Evolutionary conservation across 2,113 vertebrate species (phyloP).

Genomic region (Chrysemys picta): DNA sequence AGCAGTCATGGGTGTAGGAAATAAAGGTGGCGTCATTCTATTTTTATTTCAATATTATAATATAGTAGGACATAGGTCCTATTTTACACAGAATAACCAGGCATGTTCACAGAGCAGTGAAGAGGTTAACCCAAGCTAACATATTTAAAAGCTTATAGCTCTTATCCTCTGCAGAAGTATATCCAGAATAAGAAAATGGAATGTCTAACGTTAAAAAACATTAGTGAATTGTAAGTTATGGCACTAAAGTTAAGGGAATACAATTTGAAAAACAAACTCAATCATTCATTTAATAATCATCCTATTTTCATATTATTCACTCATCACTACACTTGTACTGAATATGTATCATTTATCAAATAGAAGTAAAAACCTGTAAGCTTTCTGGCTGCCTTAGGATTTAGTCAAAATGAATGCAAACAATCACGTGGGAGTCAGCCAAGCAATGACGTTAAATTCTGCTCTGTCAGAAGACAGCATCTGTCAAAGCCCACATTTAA

Average conservation of each 20-base stretch:
- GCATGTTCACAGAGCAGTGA: neutral
- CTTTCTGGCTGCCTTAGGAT: slow-evolving; percentile 76
- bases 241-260: slow-evolving; percentile 38
- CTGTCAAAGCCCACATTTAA: slow-evolving; percentile 88
- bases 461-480: slow-evolving; percentile 89
- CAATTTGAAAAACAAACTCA: slow-evolving; percentile 29
- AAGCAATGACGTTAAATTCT: slow-evolving; percentile 87
- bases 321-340: slow-evolving; percentile 32
- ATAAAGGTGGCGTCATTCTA: neutral
- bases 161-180: slow-evolving; percentile 49
- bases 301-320: slow-evolving; percentile 57
- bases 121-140: slow-evolving; percentile 60
- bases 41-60: neutral
- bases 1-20: neutral
- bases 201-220: slow-evolving; percentile 34
- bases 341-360: slow-evolving; percentile 55
- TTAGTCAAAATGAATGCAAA: slow-evolving; percentile 85
- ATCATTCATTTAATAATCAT: slow-evolving; percentile 59
- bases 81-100: neutral
- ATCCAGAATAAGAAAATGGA: slow-evolving; percentile 43
- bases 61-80: neutral
- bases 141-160: slow-evolving; percentile 39
- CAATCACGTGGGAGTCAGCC: slow-evolving; percentile 85
- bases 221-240: slow-evolving; percentile 30
- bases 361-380: slow-evolving; percentile 60